These are phyloP conservation scores for Caenorhabditis tropicalis DNA, from an alignment of 1,140 invertebrate genomes.

Conservation along the genomic window DNA sequence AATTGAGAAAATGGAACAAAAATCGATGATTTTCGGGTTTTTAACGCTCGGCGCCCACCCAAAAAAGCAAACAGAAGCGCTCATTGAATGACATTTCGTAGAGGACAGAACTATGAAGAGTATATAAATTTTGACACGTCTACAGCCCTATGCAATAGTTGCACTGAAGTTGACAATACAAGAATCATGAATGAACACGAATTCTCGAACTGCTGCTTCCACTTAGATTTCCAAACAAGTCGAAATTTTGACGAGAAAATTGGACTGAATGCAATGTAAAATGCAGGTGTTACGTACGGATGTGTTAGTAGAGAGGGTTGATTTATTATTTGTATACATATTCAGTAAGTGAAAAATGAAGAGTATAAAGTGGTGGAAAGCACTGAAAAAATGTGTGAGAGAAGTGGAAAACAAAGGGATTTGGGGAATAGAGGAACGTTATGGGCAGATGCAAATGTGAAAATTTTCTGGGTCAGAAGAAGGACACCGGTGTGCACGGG, in stretches of 20 bases:
- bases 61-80: conserved; percentile 39
- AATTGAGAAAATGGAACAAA: conserved; percentile 32
- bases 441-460: background rate
- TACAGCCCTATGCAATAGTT: background rate
- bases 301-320: background rate
- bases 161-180: too few species aligned
- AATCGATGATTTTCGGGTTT: conserved; percentile 29
- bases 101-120: background rate
- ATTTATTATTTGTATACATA: conserved; percentile 30
- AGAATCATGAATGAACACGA: too few species aligned
- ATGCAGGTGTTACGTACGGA: background rate
- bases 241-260: conserved; percentile 2
- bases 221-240: too few species aligned
- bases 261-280: background rate
- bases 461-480: background rate
- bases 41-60: background rate
- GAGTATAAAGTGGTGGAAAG: background rate
- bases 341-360: background rate
- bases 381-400: background rate
- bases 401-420: background rate
- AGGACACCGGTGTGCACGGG: background rate
- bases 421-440: background rate
- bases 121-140: background rate
- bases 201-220: too few species aligned
- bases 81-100: background rate